These are phyloP conservation scores for Agrilus mali DNA, from an alignment of 2,888 invertebrate species.

Conservation along the genomic window DNA sequence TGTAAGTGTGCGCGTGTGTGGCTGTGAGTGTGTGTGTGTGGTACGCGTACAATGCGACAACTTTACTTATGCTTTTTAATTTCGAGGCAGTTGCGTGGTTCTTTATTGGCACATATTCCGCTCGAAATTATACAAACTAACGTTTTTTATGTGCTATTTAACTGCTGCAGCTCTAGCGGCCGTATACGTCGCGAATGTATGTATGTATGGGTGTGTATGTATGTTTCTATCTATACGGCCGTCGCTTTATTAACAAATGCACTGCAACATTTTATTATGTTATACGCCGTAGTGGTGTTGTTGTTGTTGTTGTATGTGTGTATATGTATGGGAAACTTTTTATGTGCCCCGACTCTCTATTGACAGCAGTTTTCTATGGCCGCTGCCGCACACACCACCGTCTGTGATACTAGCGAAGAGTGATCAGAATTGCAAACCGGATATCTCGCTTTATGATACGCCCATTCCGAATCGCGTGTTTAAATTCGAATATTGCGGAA, in stretches of 20 bases:
- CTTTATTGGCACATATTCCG: not conserved
- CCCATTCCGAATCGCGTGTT: too few species aligned
- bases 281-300: constrained; percentile 14
- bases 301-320: too few species aligned
- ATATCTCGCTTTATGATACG: constrained; percentile 21
- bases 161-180: not conserved
- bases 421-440: constrained; percentile 32
- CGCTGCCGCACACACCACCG: constrained; percentile 12
- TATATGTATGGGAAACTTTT: constrained; percentile 24
- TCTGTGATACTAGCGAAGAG: constrained; percentile 2
- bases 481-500: too few species aligned
- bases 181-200: not conserved
- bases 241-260: constrained; percentile 19
- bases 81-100: not conserved
- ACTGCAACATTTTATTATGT: constrained; percentile 24
- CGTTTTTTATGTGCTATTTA: not conserved
- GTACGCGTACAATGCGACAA: too few species aligned
- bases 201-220: not conserved
- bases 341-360: constrained; percentile 29
- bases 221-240: too few species aligned
- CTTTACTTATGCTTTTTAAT: too few species aligned
- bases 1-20: too few species aligned
- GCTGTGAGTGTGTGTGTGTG: too few species aligned
- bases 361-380: constrained; percentile 29
- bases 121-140: not conserved